Evolutionary conservation across 2,888 invertebrate genomes (phyloP), one percentile per base, ranked within the genome.

Genomic region (Lomographa bimaculata): DNA sequence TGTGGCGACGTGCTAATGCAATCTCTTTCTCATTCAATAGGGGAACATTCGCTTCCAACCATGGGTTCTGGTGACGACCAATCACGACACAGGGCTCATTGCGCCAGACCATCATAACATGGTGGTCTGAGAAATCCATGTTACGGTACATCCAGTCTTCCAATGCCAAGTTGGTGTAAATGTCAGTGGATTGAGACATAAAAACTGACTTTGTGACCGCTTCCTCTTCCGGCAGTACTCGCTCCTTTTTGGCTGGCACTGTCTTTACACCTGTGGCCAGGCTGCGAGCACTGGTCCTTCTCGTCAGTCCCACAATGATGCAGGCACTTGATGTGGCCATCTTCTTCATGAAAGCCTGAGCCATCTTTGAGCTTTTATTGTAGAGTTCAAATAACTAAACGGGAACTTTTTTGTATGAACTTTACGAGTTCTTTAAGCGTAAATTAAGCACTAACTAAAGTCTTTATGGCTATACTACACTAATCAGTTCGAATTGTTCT

Each of bases 21-120:
- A 98, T 93, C 7, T 93, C 93, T 21, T 91, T 89, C 28, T 93
- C 91, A 46, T 90, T 71, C 28, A 96, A 76, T 21, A 91, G 90
- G 1, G 92, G 90, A 1, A 96, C 84, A 76, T 98, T 95, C 1
- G 96, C 94, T 78, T 99, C 99, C 16, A 94, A 76, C 95, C 98
- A 99, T 0, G 98, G 97, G 81, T 99, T 99, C 79, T 99, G 99
- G 79, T 98, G 97, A 39, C 97, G 92, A 3, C 99, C 99, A 71
- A 99, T 94, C 2, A 99, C 98, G 34, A 99, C 96, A 71, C 97
- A 95, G 0, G 98, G 98, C 54, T 94, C 92, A 78, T 98, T 99
- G 34, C 94, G 92, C 97, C 98, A 99, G 38, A 99, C 86, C 79
- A 98, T 91, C 71, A 99, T 89, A 1, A 98, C 91, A 75, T 97